Evolutionary conservation across 2,113 vertebrate species (phyloP).

Genomic region (Phrynosoma platyrhinos): DNA sequence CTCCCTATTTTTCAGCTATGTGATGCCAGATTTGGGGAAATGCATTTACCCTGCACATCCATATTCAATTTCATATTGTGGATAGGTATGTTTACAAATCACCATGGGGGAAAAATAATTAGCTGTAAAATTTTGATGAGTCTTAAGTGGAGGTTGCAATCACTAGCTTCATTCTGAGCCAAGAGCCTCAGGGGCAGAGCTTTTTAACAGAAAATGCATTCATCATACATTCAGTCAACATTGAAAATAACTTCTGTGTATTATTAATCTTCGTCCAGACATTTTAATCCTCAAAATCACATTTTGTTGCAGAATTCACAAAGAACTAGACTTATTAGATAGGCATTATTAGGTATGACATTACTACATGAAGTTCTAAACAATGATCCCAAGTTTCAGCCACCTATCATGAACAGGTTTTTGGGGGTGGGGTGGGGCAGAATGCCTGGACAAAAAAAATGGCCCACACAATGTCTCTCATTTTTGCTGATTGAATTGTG

Average conservation of each 20-base stretch:
- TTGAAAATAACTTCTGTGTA: not conserved
- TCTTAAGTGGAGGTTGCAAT: constrained; percentile 55
- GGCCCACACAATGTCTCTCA: too few relatives aligned
- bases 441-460: too few relatives aligned
- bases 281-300: too few relatives aligned
- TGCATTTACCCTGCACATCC: constrained; percentile 60
- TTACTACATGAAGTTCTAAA: too few relatives aligned
- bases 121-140: constrained; percentile 59
- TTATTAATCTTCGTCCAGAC: too few relatives aligned
- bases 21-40: constrained; percentile 45
- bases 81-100: constrained; percentile 51
- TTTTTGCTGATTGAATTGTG: too few relatives aligned
- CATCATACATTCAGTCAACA: not conserved
- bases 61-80: constrained; percentile 50
- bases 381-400: too few relatives aligned
- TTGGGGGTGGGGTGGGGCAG: too few relatives aligned
- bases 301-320: too few relatives aligned
- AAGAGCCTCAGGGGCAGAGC: constrained; percentile 25
- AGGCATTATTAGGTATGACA: too few relatives aligned
- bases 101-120: constrained; percentile 56
- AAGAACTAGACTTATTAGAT: too few relatives aligned
- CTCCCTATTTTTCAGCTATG: not conserved
- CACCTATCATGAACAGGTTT: too few relatives aligned
- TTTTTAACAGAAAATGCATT: not conserved
- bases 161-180: constrained; percentile 38